Evolutionary conservation across 1,140 invertebrate species (phyloP).

Genomic region (Ostrea denselamellosa): DNA sequence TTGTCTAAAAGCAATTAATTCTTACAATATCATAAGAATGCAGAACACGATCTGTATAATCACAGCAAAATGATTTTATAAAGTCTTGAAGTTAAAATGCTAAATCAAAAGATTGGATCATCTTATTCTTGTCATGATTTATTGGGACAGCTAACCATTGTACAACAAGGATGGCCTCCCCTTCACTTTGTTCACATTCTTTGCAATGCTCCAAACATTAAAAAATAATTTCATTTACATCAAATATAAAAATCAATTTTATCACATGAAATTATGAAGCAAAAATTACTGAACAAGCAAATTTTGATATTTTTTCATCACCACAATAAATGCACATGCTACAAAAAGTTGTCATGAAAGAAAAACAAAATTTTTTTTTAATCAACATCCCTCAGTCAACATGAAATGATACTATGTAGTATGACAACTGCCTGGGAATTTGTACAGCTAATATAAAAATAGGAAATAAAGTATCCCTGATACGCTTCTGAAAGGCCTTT

Average conservation of each 20-base stretch:
- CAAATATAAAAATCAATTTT: slow-evolving; percentile 25
- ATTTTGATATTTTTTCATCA: slow-evolving; percentile 27
- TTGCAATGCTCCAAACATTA: not conserved
- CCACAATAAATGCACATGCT: slow-evolving; percentile 25
- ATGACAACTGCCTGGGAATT: slow-evolving; percentile 36
- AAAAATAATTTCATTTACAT: not conserved
- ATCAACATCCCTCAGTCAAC: not conserved
- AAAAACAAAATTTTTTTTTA: not conserved
- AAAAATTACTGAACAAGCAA: slow-evolving; percentile 24
- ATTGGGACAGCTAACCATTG: slow-evolving; percentile 8
- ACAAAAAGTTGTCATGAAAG: slow-evolving; percentile 24
- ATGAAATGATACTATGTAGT: slow-evolving; percentile 19
- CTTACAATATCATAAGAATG: not conserved
- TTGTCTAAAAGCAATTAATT: not conserved
- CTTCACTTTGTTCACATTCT: slow-evolving; percentile 29
- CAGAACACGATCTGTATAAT: not conserved
- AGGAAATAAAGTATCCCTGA: slow-evolving; percentile 33
- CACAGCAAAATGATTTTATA: slow-evolving; percentile 26
- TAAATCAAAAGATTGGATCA: not conserved
- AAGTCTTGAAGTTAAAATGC: not conserved
- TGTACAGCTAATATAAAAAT: slow-evolving; percentile 28
- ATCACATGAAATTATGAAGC: slow-evolving; percentile 22
- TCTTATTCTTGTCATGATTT: slow-evolving; percentile 8
- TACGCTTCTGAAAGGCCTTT: slow-evolving; percentile 35
- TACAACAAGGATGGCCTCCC: slow-evolving; percentile 33